Percentiles rank a stretch among this genome's conserved stretches.
phyloP scores from a whole-genome alignment of 2,113 vertebrate genomes.

The Candoia aspera region DNA sequence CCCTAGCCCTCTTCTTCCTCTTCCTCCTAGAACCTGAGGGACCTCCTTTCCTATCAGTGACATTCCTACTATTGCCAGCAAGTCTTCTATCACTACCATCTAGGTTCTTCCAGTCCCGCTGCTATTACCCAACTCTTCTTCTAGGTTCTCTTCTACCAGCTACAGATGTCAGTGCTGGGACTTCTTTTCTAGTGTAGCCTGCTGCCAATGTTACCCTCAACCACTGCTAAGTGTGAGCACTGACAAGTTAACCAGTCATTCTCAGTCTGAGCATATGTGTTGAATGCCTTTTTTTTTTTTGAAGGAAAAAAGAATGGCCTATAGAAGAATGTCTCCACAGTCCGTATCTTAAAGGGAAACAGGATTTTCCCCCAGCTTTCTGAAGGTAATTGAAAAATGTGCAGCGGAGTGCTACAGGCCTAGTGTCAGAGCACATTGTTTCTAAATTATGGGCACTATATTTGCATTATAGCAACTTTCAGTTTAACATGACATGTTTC shows the following conservation, averaged over 20 bases:
- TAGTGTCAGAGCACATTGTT: neutral
- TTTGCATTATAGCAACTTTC: slow-evolving; percentile 13
- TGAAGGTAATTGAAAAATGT: neutral
- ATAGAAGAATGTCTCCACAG: neutral
- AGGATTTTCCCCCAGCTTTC: neutral
- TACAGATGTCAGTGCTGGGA: neutral
- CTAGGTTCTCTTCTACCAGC: neutral
- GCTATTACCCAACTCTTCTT: neutral
- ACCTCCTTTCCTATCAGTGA: neutral
- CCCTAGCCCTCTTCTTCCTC: neutral
- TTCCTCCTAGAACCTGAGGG: neutral
- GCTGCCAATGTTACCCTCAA: neutral
- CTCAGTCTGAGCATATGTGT: neutral
- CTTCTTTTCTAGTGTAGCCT: neutral
- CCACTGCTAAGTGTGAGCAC: neutral
- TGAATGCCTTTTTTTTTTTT: neutral
- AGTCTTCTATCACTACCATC: neutral
- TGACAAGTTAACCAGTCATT: neutral
- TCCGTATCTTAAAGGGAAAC: neutral
- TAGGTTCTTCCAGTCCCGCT: neutral
- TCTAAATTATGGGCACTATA: slow-evolving; percentile 7
- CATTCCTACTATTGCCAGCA: neutral
- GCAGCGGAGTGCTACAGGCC: neutral
- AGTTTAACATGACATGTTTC: slow-evolving; percentile 24
- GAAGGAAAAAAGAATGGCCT: neutral